A percentile compares a stretch with the other conserved stretches of the same genome.
These are phyloP conservation scores for Tachypleus tridentatus DNA, from an alignment of 1,140 invertebrate genomes.

Conservation along the genomic window DNA sequence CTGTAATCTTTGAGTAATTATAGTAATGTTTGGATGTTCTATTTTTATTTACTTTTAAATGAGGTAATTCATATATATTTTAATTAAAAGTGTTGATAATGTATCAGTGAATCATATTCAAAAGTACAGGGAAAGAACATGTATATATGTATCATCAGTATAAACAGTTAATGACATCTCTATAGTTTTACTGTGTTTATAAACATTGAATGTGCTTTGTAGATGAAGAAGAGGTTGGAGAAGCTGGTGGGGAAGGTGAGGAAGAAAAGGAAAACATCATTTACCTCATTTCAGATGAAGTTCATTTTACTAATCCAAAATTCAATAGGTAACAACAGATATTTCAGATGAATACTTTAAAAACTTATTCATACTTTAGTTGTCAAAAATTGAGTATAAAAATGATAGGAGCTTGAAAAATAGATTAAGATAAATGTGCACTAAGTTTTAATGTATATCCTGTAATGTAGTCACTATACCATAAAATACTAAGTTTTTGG, in stretches of 20 bases:
- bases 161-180: neutral
- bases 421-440: too few species aligned
- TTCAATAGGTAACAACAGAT: slow-evolving; percentile 41
- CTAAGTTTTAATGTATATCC: too few species aligned
- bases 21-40: neutral
- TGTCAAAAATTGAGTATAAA: too few species aligned
- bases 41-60: slow-evolving; percentile 1
- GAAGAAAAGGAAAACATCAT: slow-evolving; percentile 71
- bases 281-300: slow-evolving; percentile 80
- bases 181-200: neutral
- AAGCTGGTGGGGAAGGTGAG: slow-evolving; percentile 64
- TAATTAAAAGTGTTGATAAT: neutral
- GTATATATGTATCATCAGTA: too few species aligned
- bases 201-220: slow-evolving; percentile 7
- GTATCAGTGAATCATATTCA: too few species aligned
- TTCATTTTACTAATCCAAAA: slow-evolving; percentile 76
- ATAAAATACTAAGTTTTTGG: too few species aligned
- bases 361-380: neutral
- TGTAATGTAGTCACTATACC: too few species aligned
- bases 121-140: too few species aligned
- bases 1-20: too few species aligned
- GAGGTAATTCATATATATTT: slow-evolving; percentile 1
- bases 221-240: slow-evolving; percentile 64
- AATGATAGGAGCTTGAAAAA: too few species aligned
- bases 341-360: slow-evolving; percentile 4